Evolutionary conservation across 2,113 vertebrate genomes (phyloP), one percentile per base, ranked within the genome.

Genomic region (Holacanthus passer): DNA sequence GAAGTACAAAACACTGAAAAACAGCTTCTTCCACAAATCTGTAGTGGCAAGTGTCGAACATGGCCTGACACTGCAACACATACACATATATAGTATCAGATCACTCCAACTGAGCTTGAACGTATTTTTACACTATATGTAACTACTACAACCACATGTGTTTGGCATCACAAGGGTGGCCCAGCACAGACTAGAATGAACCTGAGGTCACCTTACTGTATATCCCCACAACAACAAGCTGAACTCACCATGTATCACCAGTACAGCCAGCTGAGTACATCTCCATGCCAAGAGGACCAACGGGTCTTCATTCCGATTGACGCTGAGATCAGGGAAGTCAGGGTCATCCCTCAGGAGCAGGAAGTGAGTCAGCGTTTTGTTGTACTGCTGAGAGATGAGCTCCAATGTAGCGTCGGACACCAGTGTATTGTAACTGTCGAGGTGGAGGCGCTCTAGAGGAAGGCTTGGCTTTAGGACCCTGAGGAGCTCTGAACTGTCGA

Each of bases 361-460:
- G 90, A 99, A 98, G 90, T 99, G 97, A 87, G 96, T 98, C 90
- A 99, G 97, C 80, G 98, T 99, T 92, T 97, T 97, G 94, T 97
- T 96, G 88, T 99, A 99, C 94, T 99, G 98, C 95, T 96, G 96
- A 79, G 98, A 97, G 94, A 99, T 97, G 90, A 99, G 97, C 94
- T 99, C 98, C 93, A 99, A 92, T 73, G 96, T 96, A 60, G 95
- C 96, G 52, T 97, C 98, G 27, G 96, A 97, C 93, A 98, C 97
- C 83, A 96, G 96, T 48, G 96, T 96, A 89, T 95, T 95, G 89
- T 98, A 99, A 93, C 98, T 98, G 93, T 99, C 98, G 75, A 99
- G 96, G 88, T 99, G 98, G 93, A 99, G 97, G 87, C 97, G 96
- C 95, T 99, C 97, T 91, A 99, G 91, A 7, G 98, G 98, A 84